Evolutionary conservation across 2,113 vertebrate genomes (phyloP), one percentile per base, ranked within the genome.

Genomic region (Hippocampus guttulatus): DNA sequence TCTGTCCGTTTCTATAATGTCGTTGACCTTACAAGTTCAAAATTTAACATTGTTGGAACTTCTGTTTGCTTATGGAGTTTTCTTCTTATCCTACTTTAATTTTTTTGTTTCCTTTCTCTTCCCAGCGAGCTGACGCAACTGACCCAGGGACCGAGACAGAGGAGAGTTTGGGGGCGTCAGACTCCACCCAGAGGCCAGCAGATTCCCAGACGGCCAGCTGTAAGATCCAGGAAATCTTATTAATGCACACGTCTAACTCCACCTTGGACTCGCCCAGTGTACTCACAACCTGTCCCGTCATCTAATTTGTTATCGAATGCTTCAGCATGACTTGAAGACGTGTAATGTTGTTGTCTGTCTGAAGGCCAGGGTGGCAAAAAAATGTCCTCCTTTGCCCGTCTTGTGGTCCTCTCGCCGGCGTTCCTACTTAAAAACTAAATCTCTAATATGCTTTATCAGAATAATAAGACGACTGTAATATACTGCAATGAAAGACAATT

Each of bases 61-160:
- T 16, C 3, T 18, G 54, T 5, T 18, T 45, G 8, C 21, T 10
- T 45, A 38, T 75, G 0, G 10, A 23, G 4, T 41, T 77, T 77
- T 58, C 57, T 10, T 20, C 9, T 49, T 30, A 5, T 51, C 5
- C 18, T 21, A 7, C 1, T 70, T 75, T 33, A 47, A 8, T 21
- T 70, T 76, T 27, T 33, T 27, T 30, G 3, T 67, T 77, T 45
- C 43, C 12, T 21, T 69, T 51, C n/a, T 62, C 68, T 71, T 82
- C 64, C 70, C 81, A 99, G 97, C 95, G 94, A 76, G 92, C 93
- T 82, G 95, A 97, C 30, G 93, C 93, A 71, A 96, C 95, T 8
- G 97, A 98, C 77, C 95, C 95, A 1, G 94, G 95, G 76, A 97
- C 95, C 14, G 97, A 98, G 89, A 97, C 94, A 0, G 97, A 98